phyloP scores from a whole-genome alignment of 2,888 invertebrate genomes.

The Eupithecia pulchellata region DNA sequence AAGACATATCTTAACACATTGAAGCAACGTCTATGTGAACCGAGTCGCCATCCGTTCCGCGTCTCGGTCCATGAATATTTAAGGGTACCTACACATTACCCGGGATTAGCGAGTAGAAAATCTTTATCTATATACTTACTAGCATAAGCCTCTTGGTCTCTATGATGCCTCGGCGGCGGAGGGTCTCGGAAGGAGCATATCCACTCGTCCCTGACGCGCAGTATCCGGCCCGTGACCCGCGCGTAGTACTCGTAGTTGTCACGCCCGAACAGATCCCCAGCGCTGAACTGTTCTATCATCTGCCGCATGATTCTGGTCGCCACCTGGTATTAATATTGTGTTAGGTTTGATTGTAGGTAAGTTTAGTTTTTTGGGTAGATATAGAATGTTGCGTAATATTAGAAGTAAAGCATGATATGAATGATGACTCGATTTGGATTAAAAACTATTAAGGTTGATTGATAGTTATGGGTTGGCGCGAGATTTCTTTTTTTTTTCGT shows the following conservation, averaged over 20 bases:
- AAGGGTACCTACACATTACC: no score
- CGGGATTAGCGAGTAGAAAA: no score
- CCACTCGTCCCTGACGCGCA: slow-evolving; percentile 97
- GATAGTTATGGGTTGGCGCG: no score
- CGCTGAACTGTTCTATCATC: slow-evolving; percentile 98
- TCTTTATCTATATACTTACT: no score
- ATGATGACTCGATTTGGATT: not conserved
- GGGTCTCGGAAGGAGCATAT: slow-evolving; percentile 97
- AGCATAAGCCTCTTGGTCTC: slow-evolving; percentile 88
- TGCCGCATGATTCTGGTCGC: slow-evolving; percentile 98
- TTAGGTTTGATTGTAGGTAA: not conserved
- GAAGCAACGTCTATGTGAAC: no score
- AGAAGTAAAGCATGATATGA: slow-evolving; percentile 1
- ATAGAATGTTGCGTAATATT: not conserved
- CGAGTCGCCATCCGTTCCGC: no score
- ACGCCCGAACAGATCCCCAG: slow-evolving; percentile 96
- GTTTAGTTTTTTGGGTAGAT: not conserved
- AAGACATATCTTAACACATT: no score
- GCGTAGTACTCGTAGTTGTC: slow-evolving; percentile 98
- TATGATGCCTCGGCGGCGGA: slow-evolving; percentile 87
- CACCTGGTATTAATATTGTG: slow-evolving; percentile 84
- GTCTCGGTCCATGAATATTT: no score
- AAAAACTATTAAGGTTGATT: not conserved
- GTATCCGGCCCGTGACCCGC: slow-evolving; percentile 95
- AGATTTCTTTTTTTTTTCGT: no score